These are phyloP conservation scores for Phenacoccus solenopsis DNA, from an alignment of 1,140 invertebrate genomes.

Conservation along the genomic window DNA sequence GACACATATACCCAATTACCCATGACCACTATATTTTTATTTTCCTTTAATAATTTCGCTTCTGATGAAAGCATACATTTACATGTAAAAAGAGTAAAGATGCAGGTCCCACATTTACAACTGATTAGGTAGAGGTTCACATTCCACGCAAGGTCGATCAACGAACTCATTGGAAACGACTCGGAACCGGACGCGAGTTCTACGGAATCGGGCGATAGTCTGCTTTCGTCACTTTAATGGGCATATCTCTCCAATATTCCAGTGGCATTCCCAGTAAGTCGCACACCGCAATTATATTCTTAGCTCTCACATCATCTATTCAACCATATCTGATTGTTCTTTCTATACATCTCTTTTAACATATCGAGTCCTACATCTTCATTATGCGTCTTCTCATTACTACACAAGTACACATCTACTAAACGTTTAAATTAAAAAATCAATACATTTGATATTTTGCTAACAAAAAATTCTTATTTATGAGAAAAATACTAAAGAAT, in stretches of 20 bases:
- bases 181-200: background rate
- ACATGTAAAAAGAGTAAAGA: background rate
- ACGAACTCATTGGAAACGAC: slow-evolving; percentile 11
- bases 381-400: too few species aligned
- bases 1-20: too few species aligned
- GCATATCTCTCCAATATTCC: background rate
- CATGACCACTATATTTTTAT: too few species aligned
- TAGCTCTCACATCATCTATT: background rate
- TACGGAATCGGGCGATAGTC: background rate
- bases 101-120: background rate
- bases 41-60: slow-evolving; percentile 2
- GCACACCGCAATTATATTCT: background rate
- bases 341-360: too few species aligned
- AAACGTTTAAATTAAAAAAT: too few species aligned
- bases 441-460: too few species aligned
- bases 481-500: too few species aligned
- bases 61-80: background rate
- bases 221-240: slow-evolving; percentile 13
- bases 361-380: too few species aligned
- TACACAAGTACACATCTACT: too few species aligned
- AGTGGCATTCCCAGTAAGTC: slow-evolving; percentile 4
- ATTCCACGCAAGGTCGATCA: slow-evolving; percentile 16
- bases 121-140: slow-evolving; percentile 5
- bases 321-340: background rate
- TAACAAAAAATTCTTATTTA: too few species aligned